Evolutionary conservation across 2,797 vertebrate genomes (phyloP), one percentile per base, ranked within the genome.

Genomic region (Anguilla obscura): DNA sequence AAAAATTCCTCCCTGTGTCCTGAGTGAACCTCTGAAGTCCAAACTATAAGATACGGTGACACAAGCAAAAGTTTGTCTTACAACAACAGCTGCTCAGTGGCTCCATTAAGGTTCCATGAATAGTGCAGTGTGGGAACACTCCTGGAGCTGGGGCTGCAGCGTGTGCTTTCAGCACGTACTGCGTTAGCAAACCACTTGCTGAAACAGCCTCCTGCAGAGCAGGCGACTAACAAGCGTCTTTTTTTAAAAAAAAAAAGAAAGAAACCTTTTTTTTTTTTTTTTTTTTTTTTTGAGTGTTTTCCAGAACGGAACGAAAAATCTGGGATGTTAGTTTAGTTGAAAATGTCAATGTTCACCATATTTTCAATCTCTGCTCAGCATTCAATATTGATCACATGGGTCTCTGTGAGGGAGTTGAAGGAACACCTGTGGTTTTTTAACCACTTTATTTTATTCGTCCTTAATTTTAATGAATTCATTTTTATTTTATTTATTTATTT

Each of bases 161-260:
- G 1, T 24, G 79, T 8, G 79, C 16, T 79, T 45, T 82, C 21
- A 24, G 79, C 40, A 82, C 45, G 45, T 50, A 24, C 1, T 82
- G 45, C 18, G 50, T 82, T 82, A n/a, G n/a, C 79, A 82, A 82
- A 45, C 45, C 79, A 82, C 18, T 76, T 40, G 33, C 74, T 76
- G 36, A 18, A 76, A 76, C 30, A 40, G 71, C 21, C 71, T 82
- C 79, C 79, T 50, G 79, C 79, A 48, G 40, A 82, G 79, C 40
- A 24, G 40, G 50, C 79, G 21, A 45, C 40, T 50, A 82, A 82
- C 21, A 82, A 82, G 40, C 18, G 40, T 45, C 40, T 45, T 40
- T 40, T 48, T 36, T 48, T 48, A 24, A 48, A 9, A 24, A 27
- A 63, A 45, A 45, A 45, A 45, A 45, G n/a, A 18, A 7, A 60